A percentile compares a stretch with the other conserved stretches of the same genome.
phyloP scores from a whole-genome alignment of 2,113 vertebrate species.

The Rhinichthys klamathensis region DNA sequence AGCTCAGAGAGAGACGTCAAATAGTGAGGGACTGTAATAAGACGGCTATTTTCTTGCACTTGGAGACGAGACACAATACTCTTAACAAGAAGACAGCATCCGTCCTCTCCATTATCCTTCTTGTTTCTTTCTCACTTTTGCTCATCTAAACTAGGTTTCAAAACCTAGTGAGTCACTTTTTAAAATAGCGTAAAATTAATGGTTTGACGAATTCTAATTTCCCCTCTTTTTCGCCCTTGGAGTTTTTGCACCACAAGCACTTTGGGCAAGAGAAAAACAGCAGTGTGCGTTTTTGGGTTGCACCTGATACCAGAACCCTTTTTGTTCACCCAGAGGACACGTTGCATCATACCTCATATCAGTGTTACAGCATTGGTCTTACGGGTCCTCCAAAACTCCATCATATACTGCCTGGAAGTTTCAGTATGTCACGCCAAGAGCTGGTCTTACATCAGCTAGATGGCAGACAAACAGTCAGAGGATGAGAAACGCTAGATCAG shows the following conservation, averaged over 20 bases:
- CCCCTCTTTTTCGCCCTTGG: neutral
- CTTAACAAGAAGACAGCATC: neutral
- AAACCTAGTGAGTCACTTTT: neutral
- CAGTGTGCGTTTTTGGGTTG: neutral
- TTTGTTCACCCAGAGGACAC: slow-evolving; percentile 1
- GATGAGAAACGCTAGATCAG: slow-evolving; percentile 32
- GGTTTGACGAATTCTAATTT: neutral
- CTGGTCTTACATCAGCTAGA: slow-evolving; percentile 56
- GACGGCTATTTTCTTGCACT: slow-evolving; percentile 7
- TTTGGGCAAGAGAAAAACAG: neutral
- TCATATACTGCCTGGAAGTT: neutral
- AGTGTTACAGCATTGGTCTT: neutral
- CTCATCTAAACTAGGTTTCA: neutral
- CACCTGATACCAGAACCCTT: slow-evolving; percentile 2
- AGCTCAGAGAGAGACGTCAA: slow-evolving; percentile 19
- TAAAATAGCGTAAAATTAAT: neutral
- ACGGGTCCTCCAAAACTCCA: neutral
- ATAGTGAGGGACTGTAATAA: slow-evolving; percentile 8
- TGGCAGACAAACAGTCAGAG: slow-evolving; percentile 39
- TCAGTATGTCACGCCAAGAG: slow-evolving; percentile 47
- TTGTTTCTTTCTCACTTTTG: slow-evolving; percentile 1
- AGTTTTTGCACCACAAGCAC: neutral
- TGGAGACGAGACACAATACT: neutral
- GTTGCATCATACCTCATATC: slow-evolving; percentile 33
- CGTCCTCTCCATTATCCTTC: neutral